A percentile compares a stretch with the other conserved stretches of the same genome.
phyloP scores from a whole-genome alignment of 1,140 invertebrate species.

The Leptopilina boulardi region DNA sequence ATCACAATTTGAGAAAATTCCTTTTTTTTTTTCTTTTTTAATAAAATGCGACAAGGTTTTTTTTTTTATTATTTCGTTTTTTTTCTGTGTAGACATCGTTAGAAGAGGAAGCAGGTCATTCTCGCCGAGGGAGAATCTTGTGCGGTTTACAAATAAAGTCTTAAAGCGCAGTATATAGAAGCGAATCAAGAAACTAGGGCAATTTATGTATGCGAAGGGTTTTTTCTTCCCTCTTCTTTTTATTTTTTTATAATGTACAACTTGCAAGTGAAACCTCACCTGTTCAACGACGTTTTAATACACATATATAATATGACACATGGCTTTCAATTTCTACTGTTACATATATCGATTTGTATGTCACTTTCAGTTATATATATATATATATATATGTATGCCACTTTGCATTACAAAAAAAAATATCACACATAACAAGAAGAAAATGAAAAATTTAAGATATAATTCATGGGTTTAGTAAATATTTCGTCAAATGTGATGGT shows the following conservation, averaged over 20 bases:
- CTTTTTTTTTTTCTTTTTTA: too few relatives aligned
- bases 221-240: neutral
- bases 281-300: constrained; percentile 59
- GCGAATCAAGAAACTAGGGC: constrained; percentile 55
- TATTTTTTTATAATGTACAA: constrained; percentile 56
- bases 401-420: too few relatives aligned
- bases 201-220: constrained; percentile 55
- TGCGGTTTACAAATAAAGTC: constrained; percentile 54
- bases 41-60: constrained; percentile 31
- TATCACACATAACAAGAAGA: too few relatives aligned
- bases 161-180: constrained; percentile 46
- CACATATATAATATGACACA: constrained; percentile 56
- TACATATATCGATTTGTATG: too few relatives aligned
- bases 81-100: constrained; percentile 47
- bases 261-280: constrained; percentile 63
- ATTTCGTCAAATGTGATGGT: too few relatives aligned
- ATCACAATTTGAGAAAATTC: neutral
- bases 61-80: constrained; percentile 29
- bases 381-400: too few relatives aligned
- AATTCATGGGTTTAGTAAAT: too few relatives aligned
- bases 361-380: too few relatives aligned
- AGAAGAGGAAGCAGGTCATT: constrained; percentile 59
- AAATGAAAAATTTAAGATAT: too few relatives aligned
- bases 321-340: neutral
- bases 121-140: constrained; percentile 49